Evolutionary conservation across 2,888 invertebrate species (phyloP).

Genomic region (Laspeyria flexula): DNA sequence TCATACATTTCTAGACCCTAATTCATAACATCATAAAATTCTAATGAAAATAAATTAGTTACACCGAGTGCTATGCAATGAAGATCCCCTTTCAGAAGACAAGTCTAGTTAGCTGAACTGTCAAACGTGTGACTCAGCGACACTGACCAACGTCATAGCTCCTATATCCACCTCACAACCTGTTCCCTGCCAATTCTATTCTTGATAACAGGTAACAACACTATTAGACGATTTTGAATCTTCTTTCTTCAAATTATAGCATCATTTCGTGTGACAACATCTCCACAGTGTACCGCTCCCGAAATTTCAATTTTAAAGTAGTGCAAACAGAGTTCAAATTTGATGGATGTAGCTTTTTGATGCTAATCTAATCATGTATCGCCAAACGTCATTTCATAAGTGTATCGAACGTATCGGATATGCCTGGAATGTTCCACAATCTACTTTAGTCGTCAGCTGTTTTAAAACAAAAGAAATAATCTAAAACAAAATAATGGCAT

Average conservation of each 20-base stretch:
- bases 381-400: slow-evolving; percentile 56
- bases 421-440: slow-evolving; percentile 46
- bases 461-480: background rate
- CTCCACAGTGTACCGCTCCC: background rate
- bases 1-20: slow-evolving; percentile 1
- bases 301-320: slow-evolving; percentile 13
- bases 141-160: slow-evolving; percentile 60
- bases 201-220: slow-evolving; percentile 54
- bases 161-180: slow-evolving; percentile 60
- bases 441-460: slow-evolving; percentile 9
- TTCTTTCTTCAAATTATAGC: slow-evolving; percentile 25
- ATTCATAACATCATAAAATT: slow-evolving; percentile 13
- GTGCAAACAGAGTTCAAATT: slow-evolving; percentile 2
- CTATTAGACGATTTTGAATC: slow-evolving; percentile 32
- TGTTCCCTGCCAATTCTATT: slow-evolving; percentile 76
- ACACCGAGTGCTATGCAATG: slow-evolving; percentile 14
- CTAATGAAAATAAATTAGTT: slow-evolving; percentile 26
- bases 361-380: slow-evolving; percentile 38
- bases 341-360: background rate
- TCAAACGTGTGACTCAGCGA: slow-evolving; percentile 61
- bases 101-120: slow-evolving; percentile 60
- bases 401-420: slow-evolving; percentile 47
- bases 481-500: no score
- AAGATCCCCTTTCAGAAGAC: slow-evolving; percentile 37
- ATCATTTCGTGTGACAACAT: slow-evolving; percentile 26